Base-by-base conservation (phyloP, 1,140 invertebrate genomes). In the Diachasmimorpha longicaudata region DNA sequence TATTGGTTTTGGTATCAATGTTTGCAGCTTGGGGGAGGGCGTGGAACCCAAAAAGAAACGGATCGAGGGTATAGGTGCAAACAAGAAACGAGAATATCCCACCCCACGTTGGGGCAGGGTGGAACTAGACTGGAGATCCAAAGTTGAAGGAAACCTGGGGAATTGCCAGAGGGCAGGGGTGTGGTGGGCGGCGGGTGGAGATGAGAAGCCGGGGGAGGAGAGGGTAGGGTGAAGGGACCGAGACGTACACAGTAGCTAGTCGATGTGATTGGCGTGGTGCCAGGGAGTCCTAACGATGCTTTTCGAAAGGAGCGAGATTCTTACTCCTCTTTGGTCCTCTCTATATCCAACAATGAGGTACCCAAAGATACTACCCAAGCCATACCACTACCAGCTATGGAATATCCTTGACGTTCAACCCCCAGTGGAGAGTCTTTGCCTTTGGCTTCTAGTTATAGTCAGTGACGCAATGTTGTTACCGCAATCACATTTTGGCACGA, bases 261-360 rank as follows among this genome's bases (percentile, higher is more conserved):
- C 85, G 84, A 86, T 86, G 85, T 87, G 84, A 86, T 87, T 87
- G 86, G 86, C 84, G 78, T 79, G 71, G 79, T 83, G 86, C 86
- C 86, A 87, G 83, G 78, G 79, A 81, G 79, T 81, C 80, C 85
- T 87, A 87, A 87, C 86, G 85, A 87, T 81, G 85, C 85, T 82
- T 87, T 85, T 19, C 85, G 82, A 85, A 87, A 87, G 85, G 84
- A 87, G 70, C 83, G 52, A 52, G 70, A 83, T 85, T 86, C 80
- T 84, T 81, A 83, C 82, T 48, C 70, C 82, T 48, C 70, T n/a
- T 84, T 82, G 79, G 81, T 84, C 82, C 83, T 85, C 80, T 66
- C 36, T 68, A 42, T 68, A 68, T 85, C 76, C 73, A 80, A 79
- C 81, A 79, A 82, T 84, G 80, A 85, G 78, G 36, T 77, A 80